Conservation (phyloP, 2,888 invertebrate species). For the Harpalus rubripes region DNA sequence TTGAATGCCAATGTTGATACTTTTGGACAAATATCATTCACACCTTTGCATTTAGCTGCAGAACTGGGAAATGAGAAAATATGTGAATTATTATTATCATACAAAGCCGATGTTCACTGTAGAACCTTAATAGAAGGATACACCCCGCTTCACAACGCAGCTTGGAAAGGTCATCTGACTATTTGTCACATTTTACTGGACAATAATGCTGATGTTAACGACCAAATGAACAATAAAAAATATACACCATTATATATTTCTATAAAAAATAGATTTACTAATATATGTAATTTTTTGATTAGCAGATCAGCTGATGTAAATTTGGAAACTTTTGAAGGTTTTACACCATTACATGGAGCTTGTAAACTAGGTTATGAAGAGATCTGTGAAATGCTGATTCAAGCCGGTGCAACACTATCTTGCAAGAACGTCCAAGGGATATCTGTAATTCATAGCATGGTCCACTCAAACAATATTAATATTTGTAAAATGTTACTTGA, state of each 20-base stretch:
- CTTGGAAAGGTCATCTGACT: neutral
- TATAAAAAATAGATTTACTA: neutral
- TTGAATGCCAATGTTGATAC: neutral
- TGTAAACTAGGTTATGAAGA: neutral
- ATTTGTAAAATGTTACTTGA: neutral
- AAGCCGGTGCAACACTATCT: neutral
- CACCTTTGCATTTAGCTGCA: constrained; percentile 9
- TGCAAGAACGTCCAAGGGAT: neutral
- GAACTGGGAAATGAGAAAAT: constrained; percentile 5
- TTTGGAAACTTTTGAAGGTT: neutral
- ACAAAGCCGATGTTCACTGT: neutral
- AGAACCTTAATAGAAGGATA: neutral
- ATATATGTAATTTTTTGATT: constrained; percentile 13
- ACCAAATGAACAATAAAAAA: neutral
- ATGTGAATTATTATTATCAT: neutral
- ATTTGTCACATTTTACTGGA: constrained; percentile 6
- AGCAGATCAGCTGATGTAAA: constrained; percentile 12
- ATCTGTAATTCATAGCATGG: neutral
- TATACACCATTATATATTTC: neutral
- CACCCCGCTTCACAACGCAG: constrained; percentile 5
- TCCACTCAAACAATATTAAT: neutral
- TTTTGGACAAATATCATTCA: neutral
- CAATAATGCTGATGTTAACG: constrained; percentile 10
- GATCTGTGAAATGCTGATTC: constrained; percentile 8
- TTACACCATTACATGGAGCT: constrained; percentile 2